A percentile compares a stretch with the other conserved stretches of the same genome.
Conservation (phyloP, 2,888 invertebrate genomes). For the Myopa tessellatipennis region DNA sequence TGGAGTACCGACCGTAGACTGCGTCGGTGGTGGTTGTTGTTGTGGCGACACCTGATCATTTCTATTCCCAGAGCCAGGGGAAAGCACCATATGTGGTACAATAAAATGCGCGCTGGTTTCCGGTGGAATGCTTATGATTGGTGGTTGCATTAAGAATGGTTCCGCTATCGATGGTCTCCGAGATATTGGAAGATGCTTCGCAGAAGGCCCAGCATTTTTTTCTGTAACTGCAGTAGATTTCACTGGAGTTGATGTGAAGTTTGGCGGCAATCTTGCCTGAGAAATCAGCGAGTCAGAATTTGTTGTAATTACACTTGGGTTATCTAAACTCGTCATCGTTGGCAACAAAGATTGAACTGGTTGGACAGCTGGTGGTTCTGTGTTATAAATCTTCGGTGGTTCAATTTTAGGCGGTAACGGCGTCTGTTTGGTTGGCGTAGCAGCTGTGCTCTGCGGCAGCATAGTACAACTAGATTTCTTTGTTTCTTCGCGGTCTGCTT, state of each 20-base stretch:
- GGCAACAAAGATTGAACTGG: conserved; percentile 61
- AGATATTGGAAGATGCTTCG: conserved; percentile 32
- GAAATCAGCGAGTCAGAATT: conserved; percentile 3
- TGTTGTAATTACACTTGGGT: conserved; percentile 51
- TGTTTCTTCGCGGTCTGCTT: conserved; percentile 24
- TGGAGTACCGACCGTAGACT: conserved; percentile 51
- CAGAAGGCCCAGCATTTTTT: conserved; percentile 34
- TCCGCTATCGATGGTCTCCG: conserved; percentile 48
- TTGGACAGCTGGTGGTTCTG: conserved; percentile 62
- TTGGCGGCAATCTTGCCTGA: conserved; percentile 39
- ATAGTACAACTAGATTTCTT: conserved; percentile 30
- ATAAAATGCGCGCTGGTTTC: conserved; percentile 66
- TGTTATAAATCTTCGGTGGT: conserved; percentile 60
- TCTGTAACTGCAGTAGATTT: conserved; percentile 46
- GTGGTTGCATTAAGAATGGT: conserved; percentile 72
- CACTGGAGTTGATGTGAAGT: conserved; percentile 51
- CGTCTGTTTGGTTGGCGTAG: conserved; percentile 59
- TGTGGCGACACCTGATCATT: conserved; percentile 32
- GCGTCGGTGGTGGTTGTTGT: conserved; percentile 47
- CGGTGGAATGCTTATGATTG: conserved; percentile 77
- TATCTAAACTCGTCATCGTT: conserved; percentile 52
- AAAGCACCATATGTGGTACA: conserved; percentile 61
- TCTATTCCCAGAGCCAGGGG: conserved; percentile 60
- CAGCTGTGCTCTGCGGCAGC: conserved; percentile 19
- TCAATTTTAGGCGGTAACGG: conserved; percentile 65